A percentile compares a stretch with the other conserved stretches of the same genome.
Conservation (phyloP, 2,888 invertebrate genomes). For the Plebejus melissa region DNA sequence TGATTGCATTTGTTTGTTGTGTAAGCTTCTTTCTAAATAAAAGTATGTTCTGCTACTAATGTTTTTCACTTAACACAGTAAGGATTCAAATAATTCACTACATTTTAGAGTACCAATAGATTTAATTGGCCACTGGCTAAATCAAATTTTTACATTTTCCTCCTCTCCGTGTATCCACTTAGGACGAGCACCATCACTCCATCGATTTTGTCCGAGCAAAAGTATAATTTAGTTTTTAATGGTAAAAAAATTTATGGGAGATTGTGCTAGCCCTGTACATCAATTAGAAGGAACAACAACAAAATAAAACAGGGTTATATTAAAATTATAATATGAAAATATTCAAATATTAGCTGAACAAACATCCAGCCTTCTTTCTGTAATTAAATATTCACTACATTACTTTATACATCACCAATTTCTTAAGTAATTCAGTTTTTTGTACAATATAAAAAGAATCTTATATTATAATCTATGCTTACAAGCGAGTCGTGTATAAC, state of each 20-base stretch:
- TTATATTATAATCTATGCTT: slow-evolving; percentile 72
- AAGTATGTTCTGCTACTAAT: slow-evolving; percentile 57
- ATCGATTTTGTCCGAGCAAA: slow-evolving; percentile 28
- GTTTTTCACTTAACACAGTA: slow-evolving; percentile 34
- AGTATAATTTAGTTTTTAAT: slow-evolving; percentile 29
- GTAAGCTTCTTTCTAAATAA: slow-evolving; percentile 59
- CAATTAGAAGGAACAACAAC: slow-evolving; percentile 70
- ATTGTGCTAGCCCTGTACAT: slow-evolving; percentile 60
- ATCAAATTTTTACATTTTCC: slow-evolving; percentile 71
- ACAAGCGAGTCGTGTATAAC: slow-evolving; percentile 66
- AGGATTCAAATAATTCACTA: slow-evolving; percentile 60
- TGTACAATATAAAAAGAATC: slow-evolving; percentile 80
- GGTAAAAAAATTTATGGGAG: slow-evolving; percentile 41
- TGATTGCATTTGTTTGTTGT: slow-evolving; percentile 33
- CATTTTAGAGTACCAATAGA: slow-evolving; percentile 72
- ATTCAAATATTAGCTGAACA: slow-evolving; percentile 76
- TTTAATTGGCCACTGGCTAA: slow-evolving; percentile 78
- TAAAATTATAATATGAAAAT: slow-evolving; percentile 80
- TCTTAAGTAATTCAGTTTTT: slow-evolving; percentile 79
- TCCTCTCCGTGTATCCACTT: slow-evolving; percentile 50
- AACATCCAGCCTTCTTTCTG: slow-evolving; percentile 74
- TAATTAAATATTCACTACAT: slow-evolving; percentile 78
- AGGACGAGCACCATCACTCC: slow-evolving; percentile 51
- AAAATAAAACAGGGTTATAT: slow-evolving; percentile 76
- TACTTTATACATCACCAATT: slow-evolving; percentile 79